Evolutionary conservation across 1,140 invertebrate genomes (phyloP), one percentile per base, ranked within the genome.

Genomic region (Nylanderia fulva): DNA sequence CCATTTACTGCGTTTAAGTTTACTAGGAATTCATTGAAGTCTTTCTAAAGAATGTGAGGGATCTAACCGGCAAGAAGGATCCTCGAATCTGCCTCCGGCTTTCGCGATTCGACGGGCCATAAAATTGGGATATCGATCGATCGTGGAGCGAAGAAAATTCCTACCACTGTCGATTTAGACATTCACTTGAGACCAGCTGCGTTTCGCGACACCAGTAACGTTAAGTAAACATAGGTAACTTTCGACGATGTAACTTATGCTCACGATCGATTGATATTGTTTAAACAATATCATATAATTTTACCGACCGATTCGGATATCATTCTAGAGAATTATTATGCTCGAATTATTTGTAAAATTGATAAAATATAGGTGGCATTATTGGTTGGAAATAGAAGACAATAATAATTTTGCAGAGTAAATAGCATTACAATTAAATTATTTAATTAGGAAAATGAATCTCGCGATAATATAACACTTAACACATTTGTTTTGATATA

Each of bases 91-190:
- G 58, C 69, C 52, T 45, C 52, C 24, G 45, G 85, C 42, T 84
- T 87, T 88, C 63, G 63, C 64, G 63, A 74, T 48, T 87, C 88
- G 88, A 85, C 85, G 82, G 85, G 52, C 72, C 82, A 85, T 80
- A 90, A 88, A 88, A 91, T 91, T 90, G 90, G 86, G 86, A 88
- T 90, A 88, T 89, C 86, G 85, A 88, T 84, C 72, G 60, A 80
- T 52, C 24, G 68, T 52, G 39, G 66, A 11, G 36, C 33, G 29
- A 82, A 58, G 77, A 82, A 71, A 82, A 82, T 82, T 82, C 27
- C 27, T 82, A 82, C 66, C 54, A 42, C 64, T 82, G 66, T 82
- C 77, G 66, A 72, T 72, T 82, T 82, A 84, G 45, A 29, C 15
- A 45, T 64, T 74, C 71, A 76, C 24, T 29, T 74, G 69, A 56